phyloP scores from a whole-genome alignment of 2,888 invertebrate species.

The Mesorhabditis sp. region DNA sequence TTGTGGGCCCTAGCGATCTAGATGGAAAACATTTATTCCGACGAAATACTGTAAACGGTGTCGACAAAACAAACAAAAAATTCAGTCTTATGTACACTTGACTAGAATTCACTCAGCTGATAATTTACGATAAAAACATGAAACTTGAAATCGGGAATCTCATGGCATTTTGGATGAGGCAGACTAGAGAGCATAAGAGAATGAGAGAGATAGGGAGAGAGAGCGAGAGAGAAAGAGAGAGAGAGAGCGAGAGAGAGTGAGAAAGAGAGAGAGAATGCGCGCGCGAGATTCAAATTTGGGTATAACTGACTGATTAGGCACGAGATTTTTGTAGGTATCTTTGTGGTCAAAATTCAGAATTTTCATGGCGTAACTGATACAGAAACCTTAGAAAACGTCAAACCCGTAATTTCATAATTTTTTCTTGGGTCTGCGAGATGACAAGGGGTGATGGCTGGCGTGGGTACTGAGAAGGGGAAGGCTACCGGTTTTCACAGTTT shows the following conservation, averaged over 20 bases:
- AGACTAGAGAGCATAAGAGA: background rate
- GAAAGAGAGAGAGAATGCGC: too few relatives aligned
- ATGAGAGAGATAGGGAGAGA: background rate
- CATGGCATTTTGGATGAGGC: background rate
- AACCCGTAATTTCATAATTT: background rate
- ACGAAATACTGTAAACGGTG: background rate
- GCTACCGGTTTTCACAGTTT: too few relatives aligned
- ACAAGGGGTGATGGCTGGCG: background rate
- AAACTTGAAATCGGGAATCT: background rate
- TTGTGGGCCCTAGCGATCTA: too few relatives aligned
- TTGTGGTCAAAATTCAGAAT: too few relatives aligned
- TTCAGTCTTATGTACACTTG: background rate
- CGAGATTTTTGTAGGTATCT: too few relatives aligned
- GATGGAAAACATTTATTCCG: too few relatives aligned
- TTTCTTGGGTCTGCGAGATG: background rate
- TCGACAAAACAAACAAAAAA: too few relatives aligned
- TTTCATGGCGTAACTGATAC: too few relatives aligned
- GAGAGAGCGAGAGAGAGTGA: too few relatives aligned
- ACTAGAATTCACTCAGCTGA: slow-evolving; percentile 1
- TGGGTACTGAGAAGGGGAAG: background rate
- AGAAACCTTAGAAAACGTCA: too few relatives aligned
- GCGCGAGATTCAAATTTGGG: too few relatives aligned
- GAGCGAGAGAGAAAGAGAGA: background rate
- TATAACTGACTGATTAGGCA: too few relatives aligned
- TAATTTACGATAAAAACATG: background rate